A percentile compares a stretch with the other conserved stretches of the same genome.
phyloP scores from a whole-genome alignment of 2,113 vertebrate species.

The Piprites chloris region DNA sequence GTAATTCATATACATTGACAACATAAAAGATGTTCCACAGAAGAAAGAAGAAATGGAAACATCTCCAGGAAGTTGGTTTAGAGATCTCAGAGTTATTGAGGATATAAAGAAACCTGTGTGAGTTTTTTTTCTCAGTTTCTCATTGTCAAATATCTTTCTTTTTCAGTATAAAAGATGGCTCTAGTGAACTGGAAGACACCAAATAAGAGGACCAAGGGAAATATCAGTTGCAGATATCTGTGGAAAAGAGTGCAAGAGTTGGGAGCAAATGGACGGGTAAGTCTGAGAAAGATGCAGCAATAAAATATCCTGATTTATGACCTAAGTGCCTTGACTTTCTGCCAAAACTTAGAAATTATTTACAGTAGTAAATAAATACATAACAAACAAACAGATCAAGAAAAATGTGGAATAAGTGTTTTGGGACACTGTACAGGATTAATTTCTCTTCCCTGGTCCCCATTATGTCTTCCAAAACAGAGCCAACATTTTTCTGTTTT shows the following conservation, averaged over 20 bases:
- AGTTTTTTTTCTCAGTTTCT: neutral
- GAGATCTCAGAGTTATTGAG: neutral
- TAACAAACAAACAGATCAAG: neutral
- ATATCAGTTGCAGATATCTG: neutral
- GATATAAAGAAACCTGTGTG: neutral
- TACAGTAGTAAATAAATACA: neutral
- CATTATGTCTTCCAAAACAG: neutral
- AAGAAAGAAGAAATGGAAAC: neutral
- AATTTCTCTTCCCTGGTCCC: neutral
- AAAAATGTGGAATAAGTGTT: neutral
- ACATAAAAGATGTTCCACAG: neutral
- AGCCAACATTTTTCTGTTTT: neutral
- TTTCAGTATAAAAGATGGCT: neutral
- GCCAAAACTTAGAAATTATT: neutral
- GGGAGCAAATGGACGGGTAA: neutral
- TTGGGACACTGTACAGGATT: neutral
- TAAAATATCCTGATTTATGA: constrained; percentile 19
- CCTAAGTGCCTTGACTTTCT: neutral
- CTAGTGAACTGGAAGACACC: neutral
- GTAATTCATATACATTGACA: neutral
- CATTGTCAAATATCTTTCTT: neutral
- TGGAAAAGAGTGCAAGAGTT: neutral
- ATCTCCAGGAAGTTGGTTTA: neutral
- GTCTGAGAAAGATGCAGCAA: neutral
- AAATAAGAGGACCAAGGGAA: neutral